Conservation (phyloP, 2,888 invertebrate genomes). For the Hypsopygia costalis region DNA sequence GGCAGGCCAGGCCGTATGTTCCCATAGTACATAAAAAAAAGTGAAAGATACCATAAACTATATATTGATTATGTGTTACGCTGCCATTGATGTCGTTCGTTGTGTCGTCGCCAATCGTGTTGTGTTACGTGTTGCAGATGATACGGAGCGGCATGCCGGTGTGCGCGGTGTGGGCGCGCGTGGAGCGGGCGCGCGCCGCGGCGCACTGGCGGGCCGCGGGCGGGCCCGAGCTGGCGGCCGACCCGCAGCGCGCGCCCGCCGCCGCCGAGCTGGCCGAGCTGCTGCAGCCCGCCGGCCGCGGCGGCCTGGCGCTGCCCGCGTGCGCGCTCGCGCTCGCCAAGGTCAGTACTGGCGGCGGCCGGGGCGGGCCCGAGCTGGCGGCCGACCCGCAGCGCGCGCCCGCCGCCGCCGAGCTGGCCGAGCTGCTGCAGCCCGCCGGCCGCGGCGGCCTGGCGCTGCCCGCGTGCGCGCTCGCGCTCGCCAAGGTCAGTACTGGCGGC, state of each 20-base stretch:
- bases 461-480: slow-evolving; percentile 84
- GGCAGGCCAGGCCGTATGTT: too few species aligned
- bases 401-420: slow-evolving; percentile 84
- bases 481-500: slow-evolving; percentile 85
- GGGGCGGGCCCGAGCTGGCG: slow-evolving; percentile 65
- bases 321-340: slow-evolving; percentile 86
- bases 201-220: slow-evolving; percentile 85
- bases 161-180: slow-evolving; percentile 87
- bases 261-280: slow-evolving; percentile 85
- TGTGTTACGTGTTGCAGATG: too few species aligned
- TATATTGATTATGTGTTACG: too few species aligned
- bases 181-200: slow-evolving; percentile 86
- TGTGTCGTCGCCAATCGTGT: too few species aligned
- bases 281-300: slow-evolving; percentile 83
- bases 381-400: slow-evolving; percentile 83
- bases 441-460: slow-evolving; percentile 83
- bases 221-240: slow-evolving; percentile 70
- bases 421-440: slow-evolving; percentile 85
- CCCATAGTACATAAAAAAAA: too few species aligned
- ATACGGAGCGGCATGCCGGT: slow-evolving; percentile 83
- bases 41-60: too few species aligned
- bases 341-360: slow-evolving; percentile 85
- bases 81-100: too few species aligned
- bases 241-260: slow-evolving; percentile 83
- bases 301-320: slow-evolving; percentile 84